Evolutionary conservation across 2,888 invertebrate species (phyloP), one percentile per base, ranked within the genome.

Genomic region (Eilema caniola): DNA sequence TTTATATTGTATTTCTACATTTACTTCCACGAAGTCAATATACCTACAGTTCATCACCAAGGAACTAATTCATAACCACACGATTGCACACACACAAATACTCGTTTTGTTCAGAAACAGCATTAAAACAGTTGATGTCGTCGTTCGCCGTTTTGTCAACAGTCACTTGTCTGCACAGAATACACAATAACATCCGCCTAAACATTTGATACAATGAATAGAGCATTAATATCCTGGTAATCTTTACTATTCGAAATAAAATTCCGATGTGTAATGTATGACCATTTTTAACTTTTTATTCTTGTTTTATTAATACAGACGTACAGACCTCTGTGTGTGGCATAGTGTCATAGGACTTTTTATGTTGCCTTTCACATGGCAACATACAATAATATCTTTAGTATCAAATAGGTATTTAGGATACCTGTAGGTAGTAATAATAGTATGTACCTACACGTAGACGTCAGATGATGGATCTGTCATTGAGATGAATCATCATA

Each of bases 131-230:
- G 47, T 76, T 63, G 65, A 71, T 70, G 74, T 78, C 79, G 76
- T 77, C 79, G 75, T 78, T 81, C 71, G 82, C 86, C 84, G 85
- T 86, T 89, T 87, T 87, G 85, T 89, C 89, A 89, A 90, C 88
- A 88, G 84, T 77, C 76, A 75, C 70, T 75, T 73, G 70, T 73
- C 86, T 53, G 83, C 74, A 72, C 72, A 63, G 89, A 90, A 89
- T 90, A 86, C 83, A 83, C 81, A 86, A 90, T 82, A 83, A 88
- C 86, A 84, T 89, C 88, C 89, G 87, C 82, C 66, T 63, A 60
- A 24, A 41, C 67, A 67, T 47, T 72, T 69, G 53, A 71, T 77
- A 78, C 77, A 77, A 33, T 76, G 80, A 79, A 75, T 80, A 67
- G 66, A 69, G 62, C 68, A 82, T 83, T 78, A 41, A 76, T 70